phyloP scores from a whole-genome alignment of 1,140 invertebrate genomes.

The Heliothis subflexa region DNA sequence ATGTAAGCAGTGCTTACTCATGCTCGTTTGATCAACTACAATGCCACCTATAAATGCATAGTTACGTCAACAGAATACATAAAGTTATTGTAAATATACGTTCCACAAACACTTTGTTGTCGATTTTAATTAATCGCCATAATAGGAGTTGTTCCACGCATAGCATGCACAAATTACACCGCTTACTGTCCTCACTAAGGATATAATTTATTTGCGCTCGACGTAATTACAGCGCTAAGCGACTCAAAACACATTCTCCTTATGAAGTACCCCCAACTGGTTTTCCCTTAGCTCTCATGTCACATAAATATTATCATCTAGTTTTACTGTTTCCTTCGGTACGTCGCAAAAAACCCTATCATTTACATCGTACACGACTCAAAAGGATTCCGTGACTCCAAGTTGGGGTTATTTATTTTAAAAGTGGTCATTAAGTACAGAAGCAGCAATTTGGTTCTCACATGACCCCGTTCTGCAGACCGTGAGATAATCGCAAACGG shows the following conservation, averaged over 20 bases:
- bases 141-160: constrained; percentile 49
- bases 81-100: constrained; percentile 48
- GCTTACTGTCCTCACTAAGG: constrained; percentile 50
- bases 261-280: constrained; percentile 47
- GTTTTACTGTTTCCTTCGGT: constrained; percentile 44
- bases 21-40: constrained; percentile 58
- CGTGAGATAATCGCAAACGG: constrained; percentile 80
- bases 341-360: constrained; percentile 65
- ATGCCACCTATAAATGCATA: constrained; percentile 52
- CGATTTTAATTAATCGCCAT: constrained; percentile 56
- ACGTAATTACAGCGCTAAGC: constrained; percentile 56
- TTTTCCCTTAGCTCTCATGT: constrained; percentile 35
- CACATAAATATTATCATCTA: constrained; percentile 54
- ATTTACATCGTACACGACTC: constrained; percentile 68
- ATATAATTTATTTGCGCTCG: constrained; percentile 59
- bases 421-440: constrained; percentile 65
- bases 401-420: constrained; percentile 46
- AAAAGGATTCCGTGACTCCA: constrained; percentile 66
- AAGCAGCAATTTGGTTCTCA: constrained; percentile 71
- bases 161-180: constrained; percentile 52
- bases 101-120: constrained; percentile 49
- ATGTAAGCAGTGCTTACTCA: constrained; percentile 57
- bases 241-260: constrained; percentile 51
- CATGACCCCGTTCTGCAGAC: constrained; percentile 73
- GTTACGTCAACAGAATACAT: constrained; percentile 53